Percentiles rank a stretch among this genome's conserved stretches.
These are phyloP conservation scores for Cephus spinipes DNA, from an alignment of 2,888 invertebrate genomes.

Conservation along the genomic window DNA sequence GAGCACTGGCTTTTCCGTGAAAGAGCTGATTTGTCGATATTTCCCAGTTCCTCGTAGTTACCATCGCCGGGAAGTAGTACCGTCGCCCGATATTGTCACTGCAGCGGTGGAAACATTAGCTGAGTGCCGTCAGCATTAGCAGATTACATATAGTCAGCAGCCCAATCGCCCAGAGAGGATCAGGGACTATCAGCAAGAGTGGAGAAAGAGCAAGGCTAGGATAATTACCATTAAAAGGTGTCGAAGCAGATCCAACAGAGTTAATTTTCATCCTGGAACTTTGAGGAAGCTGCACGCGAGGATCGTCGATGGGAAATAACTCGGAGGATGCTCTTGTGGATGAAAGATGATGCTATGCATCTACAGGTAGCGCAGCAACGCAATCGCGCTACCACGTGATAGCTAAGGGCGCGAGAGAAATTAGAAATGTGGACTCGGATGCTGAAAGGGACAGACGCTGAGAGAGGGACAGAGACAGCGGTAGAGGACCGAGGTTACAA, in stretches of 20 bases:
- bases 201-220: not conserved
- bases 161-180: not conserved
- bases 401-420: constrained; percentile 7
- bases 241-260: not conserved
- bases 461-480: not conserved
- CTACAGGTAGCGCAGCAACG: not conserved
- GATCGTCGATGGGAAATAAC: not conserved
- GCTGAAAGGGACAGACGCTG: too few relatives aligned
- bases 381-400: not conserved
- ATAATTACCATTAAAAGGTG: not conserved
- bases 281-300: not conserved
- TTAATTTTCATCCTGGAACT: not conserved
- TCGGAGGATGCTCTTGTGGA: not conserved
- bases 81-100: not conserved
- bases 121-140: not conserved
- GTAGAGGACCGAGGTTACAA: constrained; percentile 19
- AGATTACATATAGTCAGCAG: not conserved
- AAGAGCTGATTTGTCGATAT: not conserved
- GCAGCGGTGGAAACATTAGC: not conserved
- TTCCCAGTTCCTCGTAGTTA: not conserved
- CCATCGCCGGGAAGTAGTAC: not conserved
- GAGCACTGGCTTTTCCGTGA: not conserved
- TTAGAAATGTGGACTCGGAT: not conserved
- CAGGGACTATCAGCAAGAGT: not conserved
- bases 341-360: not conserved